Evolutionary conservation across 2,113 vertebrate species (phyloP), one percentile per base, ranked within the genome.

Genomic region (Leptosomus discolor): DNA sequence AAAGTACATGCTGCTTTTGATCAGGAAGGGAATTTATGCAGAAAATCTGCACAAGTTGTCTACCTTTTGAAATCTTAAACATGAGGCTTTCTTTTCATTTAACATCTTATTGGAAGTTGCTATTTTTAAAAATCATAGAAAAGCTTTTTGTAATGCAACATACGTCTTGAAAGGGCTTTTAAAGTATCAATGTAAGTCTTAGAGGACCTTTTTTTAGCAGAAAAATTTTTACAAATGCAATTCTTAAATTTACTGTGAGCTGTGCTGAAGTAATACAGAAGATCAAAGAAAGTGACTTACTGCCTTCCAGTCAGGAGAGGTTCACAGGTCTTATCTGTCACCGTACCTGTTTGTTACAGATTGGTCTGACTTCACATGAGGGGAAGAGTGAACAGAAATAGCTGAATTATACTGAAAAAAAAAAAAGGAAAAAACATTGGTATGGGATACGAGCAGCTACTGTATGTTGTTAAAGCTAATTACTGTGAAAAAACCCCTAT

Each of bases 61-160:
- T 85, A 61, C 58, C 50, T 95, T 92, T 85, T 65, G 78, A 80
- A 95, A 80, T 76, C 78, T 80, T 90, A 85, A 84, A 53, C 41
- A 26, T 1, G 19, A 88, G 45, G 26, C 17, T 94, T 94, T 90
- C 56, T 87, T 90, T 93, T 88, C 39, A 23, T 86, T 84, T 69
- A 83, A 69, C 0, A 0, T 41, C 41, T 83, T 41, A 24, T 24
- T 85, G 29, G 32, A 79, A 74, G 48, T 19, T 75, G 13, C 46
- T 87, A 48, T 85, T 95, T 92, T 80, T 16, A 76, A 88, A 92
- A 90, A 63, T 54, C 22, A 56, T 8, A 83, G 70, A 41, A 90
- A 63, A 80, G 57, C 50, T 58, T 90, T 90, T 78, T 86, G 82
- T 82, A 57, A 48, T 64, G n/a, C 34, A 56, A 29, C 11, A 4